Conservation (phyloP, 2,113 vertebrate genomes). For the human region DNA sequence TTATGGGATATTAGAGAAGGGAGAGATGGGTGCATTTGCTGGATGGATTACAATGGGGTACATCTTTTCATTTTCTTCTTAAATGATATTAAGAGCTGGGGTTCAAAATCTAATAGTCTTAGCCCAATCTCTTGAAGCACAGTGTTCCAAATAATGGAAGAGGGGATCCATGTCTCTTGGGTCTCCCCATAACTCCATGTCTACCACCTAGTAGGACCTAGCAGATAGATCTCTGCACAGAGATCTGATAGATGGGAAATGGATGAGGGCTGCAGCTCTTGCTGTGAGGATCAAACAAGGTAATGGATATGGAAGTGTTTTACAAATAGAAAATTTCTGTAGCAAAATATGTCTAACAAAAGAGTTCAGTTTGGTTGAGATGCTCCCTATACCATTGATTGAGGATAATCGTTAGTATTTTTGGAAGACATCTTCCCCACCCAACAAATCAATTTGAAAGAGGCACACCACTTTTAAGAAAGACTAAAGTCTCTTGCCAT, state of each 20-base stretch:
- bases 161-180: not conserved
- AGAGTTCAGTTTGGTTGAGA: not conserved
- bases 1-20: not conserved
- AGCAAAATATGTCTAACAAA: not conserved
- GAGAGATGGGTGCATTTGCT: too few species aligned
- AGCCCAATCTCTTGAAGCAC: not conserved
- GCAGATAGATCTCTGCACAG: too few species aligned
- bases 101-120: not conserved
- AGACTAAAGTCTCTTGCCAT: not conserved
- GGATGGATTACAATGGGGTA: not conserved
- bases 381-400: not conserved
- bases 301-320: not conserved
- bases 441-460: not conserved
- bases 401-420: not conserved
- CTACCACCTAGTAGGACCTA: not conserved
- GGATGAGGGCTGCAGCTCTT: not conserved
- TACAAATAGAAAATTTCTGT: not conserved
- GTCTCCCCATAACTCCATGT: not conserved
- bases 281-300: not conserved
- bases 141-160: not conserved
- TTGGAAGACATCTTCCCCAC: not conserved
- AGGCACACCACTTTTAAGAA: not conserved
- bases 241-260: not conserved
- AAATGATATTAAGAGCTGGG: not conserved
- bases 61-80: not conserved